Conservation (phyloP, 2,113 vertebrate species). For the Dolichotis patagonum region DNA sequence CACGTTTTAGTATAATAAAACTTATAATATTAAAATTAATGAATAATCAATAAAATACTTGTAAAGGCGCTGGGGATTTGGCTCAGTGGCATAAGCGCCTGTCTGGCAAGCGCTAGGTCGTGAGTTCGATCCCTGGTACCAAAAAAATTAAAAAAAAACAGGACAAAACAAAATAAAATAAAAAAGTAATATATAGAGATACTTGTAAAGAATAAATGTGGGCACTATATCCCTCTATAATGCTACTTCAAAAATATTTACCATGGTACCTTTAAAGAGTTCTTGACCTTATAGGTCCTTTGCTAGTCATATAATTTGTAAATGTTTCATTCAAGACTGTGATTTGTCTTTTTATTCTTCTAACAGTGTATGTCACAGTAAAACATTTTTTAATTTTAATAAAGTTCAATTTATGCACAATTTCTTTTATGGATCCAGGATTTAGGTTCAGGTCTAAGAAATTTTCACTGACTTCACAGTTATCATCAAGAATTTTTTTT, state of each 20-base stretch:
- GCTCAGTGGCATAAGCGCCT: too few relatives aligned
- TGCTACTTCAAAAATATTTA: background rate
- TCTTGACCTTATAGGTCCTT: background rate
- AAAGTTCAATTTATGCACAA: background rate
- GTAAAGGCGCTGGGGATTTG: too few relatives aligned
- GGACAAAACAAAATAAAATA: too few relatives aligned
- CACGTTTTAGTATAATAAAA: background rate
- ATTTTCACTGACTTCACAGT: background rate
- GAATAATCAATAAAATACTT: background rate
- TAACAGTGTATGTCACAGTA: background rate
- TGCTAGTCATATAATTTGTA: background rate
- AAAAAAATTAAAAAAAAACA: too few relatives aligned
- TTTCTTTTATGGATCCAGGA: background rate
- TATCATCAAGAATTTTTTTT: background rate
- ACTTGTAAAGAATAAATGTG: background rate
- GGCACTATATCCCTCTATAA: background rate
- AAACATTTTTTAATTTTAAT: background rate
- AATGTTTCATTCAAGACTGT: background rate
- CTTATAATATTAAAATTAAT: background rate
- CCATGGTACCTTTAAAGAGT: background rate
- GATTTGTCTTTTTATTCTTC: background rate
- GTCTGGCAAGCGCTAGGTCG: too few relatives aligned
- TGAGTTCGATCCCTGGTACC: too few relatives aligned
- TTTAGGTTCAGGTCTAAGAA: background rate
- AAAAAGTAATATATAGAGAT: too few relatives aligned